These are phyloP conservation scores for Argyresthia goedartella DNA, from an alignment of 2,888 invertebrate species.

Conservation along the genomic window DNA sequence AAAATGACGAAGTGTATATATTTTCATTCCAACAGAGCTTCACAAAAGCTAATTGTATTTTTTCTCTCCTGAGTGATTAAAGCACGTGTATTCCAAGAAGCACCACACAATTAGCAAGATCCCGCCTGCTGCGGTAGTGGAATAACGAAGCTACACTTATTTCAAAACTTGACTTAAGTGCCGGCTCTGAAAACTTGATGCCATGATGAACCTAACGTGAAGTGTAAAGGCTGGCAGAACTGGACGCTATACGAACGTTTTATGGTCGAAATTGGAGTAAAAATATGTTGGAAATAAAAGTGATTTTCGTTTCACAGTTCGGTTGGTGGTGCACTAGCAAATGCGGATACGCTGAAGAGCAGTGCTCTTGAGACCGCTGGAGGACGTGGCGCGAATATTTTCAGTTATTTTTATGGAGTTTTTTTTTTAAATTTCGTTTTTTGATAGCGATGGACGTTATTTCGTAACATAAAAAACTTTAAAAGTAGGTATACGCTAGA, in stretches of 20 bases:
- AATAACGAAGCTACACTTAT: slow-evolving; percentile 53
- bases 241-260: background rate
- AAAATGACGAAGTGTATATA: too few relatives aligned
- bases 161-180: slow-evolving; percentile 38
- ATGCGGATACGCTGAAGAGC: background rate
- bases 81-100: slow-evolving; percentile 5
- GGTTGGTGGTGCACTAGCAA: background rate
- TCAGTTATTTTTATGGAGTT: background rate
- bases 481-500: too few relatives aligned
- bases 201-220: background rate
- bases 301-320: background rate
- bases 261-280: background rate
- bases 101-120: slow-evolving; percentile 46
- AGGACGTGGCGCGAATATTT: background rate
- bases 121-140: slow-evolving; percentile 35
- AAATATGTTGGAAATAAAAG: background rate
- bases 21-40: too few relatives aligned
- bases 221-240: background rate
- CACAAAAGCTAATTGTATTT: too few relatives aligned
- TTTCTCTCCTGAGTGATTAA: background rate
- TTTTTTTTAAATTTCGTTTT: background rate
- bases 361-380: slow-evolving; percentile 1
- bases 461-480: too few relatives aligned
- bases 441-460: background rate
- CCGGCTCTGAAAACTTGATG: background rate